A percentile compares a stretch with the other conserved stretches of the same genome.
phyloP scores from a whole-genome alignment of 2,797 vertebrate species.

The Falco biarmicus region DNA sequence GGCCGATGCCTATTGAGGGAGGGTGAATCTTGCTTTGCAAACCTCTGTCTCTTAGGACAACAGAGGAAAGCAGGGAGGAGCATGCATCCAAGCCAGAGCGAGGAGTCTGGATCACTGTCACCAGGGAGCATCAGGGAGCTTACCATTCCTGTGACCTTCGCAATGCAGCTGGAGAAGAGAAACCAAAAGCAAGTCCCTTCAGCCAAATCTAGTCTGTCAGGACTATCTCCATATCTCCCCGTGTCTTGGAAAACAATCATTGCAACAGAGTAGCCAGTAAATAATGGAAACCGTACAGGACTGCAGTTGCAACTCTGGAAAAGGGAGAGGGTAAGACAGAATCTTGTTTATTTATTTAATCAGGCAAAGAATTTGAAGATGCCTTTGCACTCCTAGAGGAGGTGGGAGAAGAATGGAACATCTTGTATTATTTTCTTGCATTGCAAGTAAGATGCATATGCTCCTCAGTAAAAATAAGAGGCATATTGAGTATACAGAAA shows the following conservation, averaged over 20 bases:
- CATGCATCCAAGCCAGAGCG: neutral
- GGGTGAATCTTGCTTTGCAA: neutral
- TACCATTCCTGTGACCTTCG: neutral
- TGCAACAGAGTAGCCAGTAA: neutral
- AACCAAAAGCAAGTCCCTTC: neutral
- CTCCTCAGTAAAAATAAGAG: neutral
- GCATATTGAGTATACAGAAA: neutral
- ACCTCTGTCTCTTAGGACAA: neutral
- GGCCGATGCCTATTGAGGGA: neutral
- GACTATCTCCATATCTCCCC: neutral
- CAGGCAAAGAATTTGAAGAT: neutral
- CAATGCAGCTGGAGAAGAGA: neutral
- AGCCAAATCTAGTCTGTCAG: neutral
- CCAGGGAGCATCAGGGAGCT: neutral
- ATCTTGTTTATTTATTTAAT: neutral
- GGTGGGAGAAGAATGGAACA: neutral
- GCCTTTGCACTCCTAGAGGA: neutral
- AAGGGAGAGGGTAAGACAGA: neutral
- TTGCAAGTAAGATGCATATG: neutral
- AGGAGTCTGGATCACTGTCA: neutral
- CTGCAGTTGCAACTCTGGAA: neutral
- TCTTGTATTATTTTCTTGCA: neutral
- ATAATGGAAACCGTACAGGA: neutral
- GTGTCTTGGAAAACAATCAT: neutral
- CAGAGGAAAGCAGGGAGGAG: neutral